Evolutionary conservation across 92 coral and sea anemone species (phyloP).

Genomic region (Actinernus sp.): DNA sequence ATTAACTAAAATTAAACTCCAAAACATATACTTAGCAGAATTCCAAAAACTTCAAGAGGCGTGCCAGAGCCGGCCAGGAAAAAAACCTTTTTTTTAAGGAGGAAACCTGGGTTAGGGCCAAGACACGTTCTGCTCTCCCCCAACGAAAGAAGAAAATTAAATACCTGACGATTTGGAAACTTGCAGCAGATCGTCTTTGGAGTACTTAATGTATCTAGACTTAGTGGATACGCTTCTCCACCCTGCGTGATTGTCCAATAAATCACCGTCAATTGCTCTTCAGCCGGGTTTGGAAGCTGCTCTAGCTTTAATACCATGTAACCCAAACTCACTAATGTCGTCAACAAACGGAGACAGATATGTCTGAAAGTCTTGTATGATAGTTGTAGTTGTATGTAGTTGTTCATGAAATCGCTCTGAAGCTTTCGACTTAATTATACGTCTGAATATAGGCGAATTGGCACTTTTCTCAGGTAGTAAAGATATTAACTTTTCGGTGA

Average conservation of each 20-base stretch:
- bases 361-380: neutral
- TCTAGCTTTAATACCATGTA: constrained; percentile 58
- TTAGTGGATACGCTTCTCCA: constrained; percentile 48
- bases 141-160: constrained; percentile 20
- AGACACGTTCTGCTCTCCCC: constrained; percentile 50
- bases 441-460: no score
- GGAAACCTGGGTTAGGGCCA: constrained; percentile 77
- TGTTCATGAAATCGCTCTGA: no score
- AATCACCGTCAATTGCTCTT: constrained; percentile 17
- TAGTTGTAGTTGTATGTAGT: no score
- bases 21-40: no score
- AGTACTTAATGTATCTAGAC: constrained; percentile 57
- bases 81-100: constrained; percentile 34
- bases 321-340: constrained; percentile 29
- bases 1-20: no score
- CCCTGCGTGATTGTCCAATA: constrained; percentile 68
- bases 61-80: constrained; percentile 68
- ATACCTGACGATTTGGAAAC: constrained; percentile 16
- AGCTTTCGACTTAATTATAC: no score
- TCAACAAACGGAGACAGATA: no score
- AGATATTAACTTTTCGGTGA: neutral
- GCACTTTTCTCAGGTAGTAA: no score
- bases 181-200: constrained; percentile 27
- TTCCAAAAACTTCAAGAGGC: no score
- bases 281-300: constrained; percentile 72